A percentile compares a stretch with the other conserved stretches of the same genome.
These are phyloP conservation scores for Trichechus manatus DNA, from an alignment of 2,113 vertebrate species.

Conservation along the genomic window DNA sequence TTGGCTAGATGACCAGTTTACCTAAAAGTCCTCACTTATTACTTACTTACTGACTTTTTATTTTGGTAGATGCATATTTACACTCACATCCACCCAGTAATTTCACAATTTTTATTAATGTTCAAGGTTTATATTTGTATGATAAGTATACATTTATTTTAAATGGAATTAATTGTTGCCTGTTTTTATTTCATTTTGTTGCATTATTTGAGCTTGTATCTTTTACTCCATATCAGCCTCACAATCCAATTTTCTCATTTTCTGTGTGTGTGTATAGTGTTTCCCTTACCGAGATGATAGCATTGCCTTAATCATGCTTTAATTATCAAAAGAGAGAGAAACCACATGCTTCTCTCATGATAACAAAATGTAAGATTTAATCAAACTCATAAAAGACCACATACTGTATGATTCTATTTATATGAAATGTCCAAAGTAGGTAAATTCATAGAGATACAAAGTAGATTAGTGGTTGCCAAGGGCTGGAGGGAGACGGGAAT, in stretches of 20 bases:
- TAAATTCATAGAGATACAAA: neutral
- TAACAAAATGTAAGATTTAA: slow-evolving; percentile 20
- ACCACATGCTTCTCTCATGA: neutral
- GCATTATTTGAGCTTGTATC: neutral
- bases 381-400: neutral
- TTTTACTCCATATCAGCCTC: neutral
- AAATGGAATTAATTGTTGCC: too few species aligned
- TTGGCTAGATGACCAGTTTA: neutral
- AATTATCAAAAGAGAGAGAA: slow-evolving; percentile 23
- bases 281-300: neutral
- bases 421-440: neutral
- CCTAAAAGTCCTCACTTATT: neutral
- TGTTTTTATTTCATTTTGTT: neutral
- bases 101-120: too few species aligned
- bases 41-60: too few species aligned
- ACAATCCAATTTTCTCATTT: neutral
- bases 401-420: too few species aligned
- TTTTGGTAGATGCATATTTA: too few species aligned
- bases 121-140: too few species aligned
- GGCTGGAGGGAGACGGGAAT: neutral
- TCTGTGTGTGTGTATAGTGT: neutral
- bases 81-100: too few species aligned
- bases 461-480: neutral
- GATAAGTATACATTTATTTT: too few species aligned
- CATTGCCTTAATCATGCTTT: neutral